These are phyloP conservation scores for Corvus moneduloides DNA, from an alignment of 2,113 vertebrate species.

Conservation along the genomic window DNA sequence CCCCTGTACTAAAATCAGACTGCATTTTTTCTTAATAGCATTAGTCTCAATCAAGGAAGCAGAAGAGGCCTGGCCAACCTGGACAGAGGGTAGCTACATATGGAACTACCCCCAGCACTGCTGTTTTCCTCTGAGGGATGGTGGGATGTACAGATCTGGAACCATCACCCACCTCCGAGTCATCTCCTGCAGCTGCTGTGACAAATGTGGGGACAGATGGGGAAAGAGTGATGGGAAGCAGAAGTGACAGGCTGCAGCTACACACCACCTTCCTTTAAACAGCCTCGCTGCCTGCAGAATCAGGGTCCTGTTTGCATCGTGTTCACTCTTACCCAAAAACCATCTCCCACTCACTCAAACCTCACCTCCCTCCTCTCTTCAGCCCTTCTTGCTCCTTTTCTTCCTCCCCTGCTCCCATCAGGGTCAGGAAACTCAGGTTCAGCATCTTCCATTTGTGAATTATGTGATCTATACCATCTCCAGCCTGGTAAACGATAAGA, in stretches of 20 bases:
- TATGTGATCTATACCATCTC: neutral
- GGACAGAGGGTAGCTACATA: neutral
- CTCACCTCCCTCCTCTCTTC: neutral
- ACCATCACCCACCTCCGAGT: neutral
- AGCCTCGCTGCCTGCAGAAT: fast-evolving
- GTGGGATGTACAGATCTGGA: neutral
- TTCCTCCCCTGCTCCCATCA: neutral
- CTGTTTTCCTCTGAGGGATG: neutral
- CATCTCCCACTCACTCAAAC: neutral
- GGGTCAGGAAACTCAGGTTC: neutral
- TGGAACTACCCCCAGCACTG: neutral
- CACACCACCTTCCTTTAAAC: neutral
- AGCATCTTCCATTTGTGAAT: slow-evolving; percentile 20
- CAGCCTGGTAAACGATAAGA: neutral
- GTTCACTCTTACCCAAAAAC: neutral
- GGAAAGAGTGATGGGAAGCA: neutral
- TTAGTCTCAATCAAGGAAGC: neutral
- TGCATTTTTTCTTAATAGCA: neutral
- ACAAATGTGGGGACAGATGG: neutral
- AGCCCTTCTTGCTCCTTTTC: neutral
- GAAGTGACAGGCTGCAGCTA: neutral
- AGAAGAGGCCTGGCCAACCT: neutral
- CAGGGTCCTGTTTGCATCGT: neutral
- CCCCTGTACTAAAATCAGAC: neutral
- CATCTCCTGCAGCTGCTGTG: neutral